Evolutionary conservation across 2,797 vertebrate genomes (phyloP).

Genomic region (Microchirus variegatus): DNA sequence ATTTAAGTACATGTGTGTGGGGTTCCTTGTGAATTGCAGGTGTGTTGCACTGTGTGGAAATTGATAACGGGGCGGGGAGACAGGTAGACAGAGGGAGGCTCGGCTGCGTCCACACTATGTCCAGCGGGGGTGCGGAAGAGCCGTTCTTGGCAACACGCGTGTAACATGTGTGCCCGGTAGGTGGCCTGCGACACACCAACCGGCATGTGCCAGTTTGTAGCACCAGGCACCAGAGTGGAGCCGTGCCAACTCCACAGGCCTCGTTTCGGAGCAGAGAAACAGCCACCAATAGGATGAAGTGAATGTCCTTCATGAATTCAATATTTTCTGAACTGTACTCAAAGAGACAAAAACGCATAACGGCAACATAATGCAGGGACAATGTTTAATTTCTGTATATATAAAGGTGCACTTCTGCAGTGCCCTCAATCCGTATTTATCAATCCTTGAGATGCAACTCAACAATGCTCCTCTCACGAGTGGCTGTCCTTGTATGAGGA

Average conservation of each 20-base stretch:
- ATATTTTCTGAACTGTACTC: constrained; percentile 19
- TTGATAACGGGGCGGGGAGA: constrained; percentile 7
- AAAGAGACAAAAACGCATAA: background rate
- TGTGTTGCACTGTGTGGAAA: constrained; percentile 27
- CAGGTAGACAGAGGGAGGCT: constrained; percentile 76
- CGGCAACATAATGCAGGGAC: background rate
- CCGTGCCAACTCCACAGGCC: constrained; percentile 61
- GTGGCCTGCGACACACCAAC: constrained; percentile 64
- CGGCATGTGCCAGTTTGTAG: constrained; percentile 70
- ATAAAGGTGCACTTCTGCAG: background rate
- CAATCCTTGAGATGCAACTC: constrained; percentile 5
- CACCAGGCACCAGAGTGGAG: constrained; percentile 68
- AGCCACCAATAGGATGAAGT: constrained; percentile 23
- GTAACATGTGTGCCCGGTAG: constrained; percentile 81
- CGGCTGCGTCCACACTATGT: constrained; percentile 67
- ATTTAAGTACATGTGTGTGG: constrained; percentile 10
- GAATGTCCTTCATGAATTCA: constrained; percentile 53
- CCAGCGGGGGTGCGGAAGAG: constrained; percentile 81
- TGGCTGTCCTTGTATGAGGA: constrained; percentile 47
- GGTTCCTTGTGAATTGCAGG: constrained; percentile 13
- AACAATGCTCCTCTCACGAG: constrained; percentile 8
- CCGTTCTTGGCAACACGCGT: constrained; percentile 74
- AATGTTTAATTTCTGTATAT: background rate
- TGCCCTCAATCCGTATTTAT: constrained; percentile 3
- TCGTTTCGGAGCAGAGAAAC: constrained; percentile 50